Conservation (phyloP, 2,113 vertebrate species). For the Mus spicilegus region DNA sequence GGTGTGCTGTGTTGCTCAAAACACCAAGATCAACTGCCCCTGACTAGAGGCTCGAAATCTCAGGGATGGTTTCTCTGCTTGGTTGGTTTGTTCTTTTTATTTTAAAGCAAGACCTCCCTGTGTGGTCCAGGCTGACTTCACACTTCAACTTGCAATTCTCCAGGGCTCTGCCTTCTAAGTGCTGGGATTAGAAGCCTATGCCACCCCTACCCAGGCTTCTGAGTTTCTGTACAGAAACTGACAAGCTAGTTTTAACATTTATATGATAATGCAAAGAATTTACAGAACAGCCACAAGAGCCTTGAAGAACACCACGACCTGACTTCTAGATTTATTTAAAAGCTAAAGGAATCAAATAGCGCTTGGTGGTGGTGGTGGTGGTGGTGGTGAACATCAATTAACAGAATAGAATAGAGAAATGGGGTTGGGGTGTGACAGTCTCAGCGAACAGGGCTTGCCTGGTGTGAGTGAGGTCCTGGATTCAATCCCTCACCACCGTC, state of each 20-base stretch:
- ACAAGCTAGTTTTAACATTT: background rate
- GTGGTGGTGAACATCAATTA: background rate
- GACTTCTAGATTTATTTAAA: slow-evolving; percentile 42
- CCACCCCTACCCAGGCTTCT: background rate
- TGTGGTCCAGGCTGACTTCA: background rate
- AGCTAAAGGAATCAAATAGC: background rate
- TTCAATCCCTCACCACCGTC: background rate
- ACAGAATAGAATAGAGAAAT: background rate
- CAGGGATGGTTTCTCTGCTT: too few relatives aligned
- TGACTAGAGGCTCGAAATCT: background rate
- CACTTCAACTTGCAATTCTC: background rate
- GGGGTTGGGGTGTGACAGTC: too few relatives aligned
- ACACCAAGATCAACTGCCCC: background rate
- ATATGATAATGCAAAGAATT: background rate
- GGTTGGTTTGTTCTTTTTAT: background rate
- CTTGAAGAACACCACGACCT: background rate
- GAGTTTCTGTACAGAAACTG: background rate
- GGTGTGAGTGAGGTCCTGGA: too few relatives aligned
- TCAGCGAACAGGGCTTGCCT: background rate
- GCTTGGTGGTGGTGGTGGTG: background rate
- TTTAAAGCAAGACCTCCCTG: background rate
- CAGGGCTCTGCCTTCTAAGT: background rate
- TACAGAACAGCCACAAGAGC: background rate
- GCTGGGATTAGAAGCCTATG: background rate
- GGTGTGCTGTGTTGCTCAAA: background rate